Conservation (phyloP, 2,888 invertebrate species). For the Apotomis turbidana region DNA sequence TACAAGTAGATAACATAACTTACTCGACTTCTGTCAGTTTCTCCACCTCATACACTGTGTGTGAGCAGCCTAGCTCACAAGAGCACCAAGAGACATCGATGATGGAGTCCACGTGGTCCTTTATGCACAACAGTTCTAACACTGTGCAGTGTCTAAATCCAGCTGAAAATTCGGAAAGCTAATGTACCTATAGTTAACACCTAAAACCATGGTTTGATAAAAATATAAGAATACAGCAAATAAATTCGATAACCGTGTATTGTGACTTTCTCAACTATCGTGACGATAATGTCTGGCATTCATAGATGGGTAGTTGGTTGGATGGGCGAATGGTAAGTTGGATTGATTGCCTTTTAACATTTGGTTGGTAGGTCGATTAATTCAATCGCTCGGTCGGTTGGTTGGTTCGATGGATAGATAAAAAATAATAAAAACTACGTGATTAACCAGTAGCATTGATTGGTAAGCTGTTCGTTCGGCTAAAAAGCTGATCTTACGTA, state of each 20-base stretch:
- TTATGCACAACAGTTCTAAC: conserved; percentile 84
- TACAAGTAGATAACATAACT: conserved; percentile 38
- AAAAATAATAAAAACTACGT: no score
- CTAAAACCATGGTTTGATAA: background rate
- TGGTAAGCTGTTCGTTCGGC: no score
- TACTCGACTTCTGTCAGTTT: conserved; percentile 86
- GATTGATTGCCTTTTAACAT: no score
- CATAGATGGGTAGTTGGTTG: no score
- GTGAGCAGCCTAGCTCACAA: conserved; percentile 89
- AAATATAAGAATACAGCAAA: background rate
- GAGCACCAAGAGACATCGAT: conserved; percentile 85
- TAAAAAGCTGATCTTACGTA: conserved; percentile 66
- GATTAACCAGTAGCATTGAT: no score
- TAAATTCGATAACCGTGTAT: no score
- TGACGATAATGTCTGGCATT: no score
- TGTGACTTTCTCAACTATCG: no score
- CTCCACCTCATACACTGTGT: conserved; percentile 90
- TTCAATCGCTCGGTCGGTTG: no score
- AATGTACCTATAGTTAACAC: background rate
- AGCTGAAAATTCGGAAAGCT: conserved; percentile 52
- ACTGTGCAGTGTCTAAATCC: conserved; percentile 85
- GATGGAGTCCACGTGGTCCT: conserved; percentile 78
- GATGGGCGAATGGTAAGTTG: no score
- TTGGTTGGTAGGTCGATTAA: no score
- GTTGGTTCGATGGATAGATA: no score